These are phyloP conservation scores for Crossaster papposus DNA, from an alignment of 53 echinoderm and acorn worm genomes.

Conservation along the genomic window DNA sequence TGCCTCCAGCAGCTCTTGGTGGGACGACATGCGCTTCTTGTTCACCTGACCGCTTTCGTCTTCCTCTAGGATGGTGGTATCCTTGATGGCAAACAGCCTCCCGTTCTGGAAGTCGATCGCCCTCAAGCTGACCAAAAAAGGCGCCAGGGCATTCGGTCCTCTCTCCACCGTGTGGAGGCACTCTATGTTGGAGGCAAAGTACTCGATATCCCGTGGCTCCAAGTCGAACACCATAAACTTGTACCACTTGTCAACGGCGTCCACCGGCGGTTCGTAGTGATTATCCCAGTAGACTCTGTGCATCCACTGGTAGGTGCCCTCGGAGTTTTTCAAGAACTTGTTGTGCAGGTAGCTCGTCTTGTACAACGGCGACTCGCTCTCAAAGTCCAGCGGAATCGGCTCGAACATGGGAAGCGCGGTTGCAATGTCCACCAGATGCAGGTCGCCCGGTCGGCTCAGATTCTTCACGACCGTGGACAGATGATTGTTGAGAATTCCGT, in stretches of 20 bases:
- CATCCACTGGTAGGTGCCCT: background rate
- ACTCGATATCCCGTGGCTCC: background rate
- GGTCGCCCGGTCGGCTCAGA: background rate
- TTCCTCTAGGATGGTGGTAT: constrained; percentile 27
- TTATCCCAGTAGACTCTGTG: background rate
- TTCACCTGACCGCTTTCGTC: background rate
- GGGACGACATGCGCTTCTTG: background rate
- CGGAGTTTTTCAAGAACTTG: constrained; percentile 1
- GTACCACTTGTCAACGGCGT: constrained; percentile 24
- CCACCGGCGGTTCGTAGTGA: background rate
- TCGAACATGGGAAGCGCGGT: background rate
- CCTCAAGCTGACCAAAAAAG: constrained; percentile 19
- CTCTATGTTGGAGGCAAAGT: background rate
- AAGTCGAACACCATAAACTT: constrained; percentile 10
- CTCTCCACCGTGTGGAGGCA: background rate
- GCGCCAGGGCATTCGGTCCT: background rate
- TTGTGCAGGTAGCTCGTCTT: background rate
- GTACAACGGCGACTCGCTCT: background rate
- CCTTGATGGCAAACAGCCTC: constrained; percentile 43
- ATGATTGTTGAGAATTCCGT: background rate
- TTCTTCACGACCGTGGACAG: background rate
- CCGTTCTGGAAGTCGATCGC: background rate
- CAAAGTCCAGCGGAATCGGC: constrained; percentile 25
- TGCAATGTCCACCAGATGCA: constrained; percentile 36
- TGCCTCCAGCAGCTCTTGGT: constrained; percentile 19